Conservation (phyloP, 2,113 vertebrate species). For the human region DNA sequence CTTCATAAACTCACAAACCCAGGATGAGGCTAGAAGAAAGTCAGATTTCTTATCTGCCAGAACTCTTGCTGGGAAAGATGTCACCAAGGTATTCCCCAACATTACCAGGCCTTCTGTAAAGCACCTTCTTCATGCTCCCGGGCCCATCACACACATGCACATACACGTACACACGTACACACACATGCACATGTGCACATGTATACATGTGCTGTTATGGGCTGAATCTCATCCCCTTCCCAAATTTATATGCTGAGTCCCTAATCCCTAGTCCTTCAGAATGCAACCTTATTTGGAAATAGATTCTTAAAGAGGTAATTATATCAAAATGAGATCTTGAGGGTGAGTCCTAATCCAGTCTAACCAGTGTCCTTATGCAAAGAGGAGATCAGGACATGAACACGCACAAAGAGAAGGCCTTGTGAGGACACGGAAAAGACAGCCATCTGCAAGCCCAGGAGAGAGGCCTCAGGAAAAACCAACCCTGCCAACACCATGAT, state of each 20-base stretch:
- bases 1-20: neutral
- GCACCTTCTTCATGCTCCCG: neutral
- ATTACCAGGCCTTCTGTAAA: neutral
- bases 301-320: neutral
- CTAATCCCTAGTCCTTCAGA: neutral
- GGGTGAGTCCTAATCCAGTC: neutral
- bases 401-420: neutral
- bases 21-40: neutral
- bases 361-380: neutral
- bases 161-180: rapidly evolving
- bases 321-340: neutral
- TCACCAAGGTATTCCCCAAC: too few relatives aligned
- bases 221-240: neutral
- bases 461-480: neutral
- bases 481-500: too few relatives aligned
- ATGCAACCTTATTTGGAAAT: neutral
- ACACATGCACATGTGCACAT: neutral
- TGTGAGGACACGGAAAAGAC: rapidly evolving
- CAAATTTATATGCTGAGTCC: too few relatives aligned
- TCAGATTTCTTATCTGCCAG: neutral
- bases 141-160: neutral
- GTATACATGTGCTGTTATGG: rapidly evolving
- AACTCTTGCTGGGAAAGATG: neutral
- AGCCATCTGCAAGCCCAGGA: rapidly evolving
- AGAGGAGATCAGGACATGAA: neutral